These are phyloP conservation scores for Thripadectes ignobilis DNA, from an alignment of 2,797 vertebrate genomes.

Conservation along the genomic window DNA sequence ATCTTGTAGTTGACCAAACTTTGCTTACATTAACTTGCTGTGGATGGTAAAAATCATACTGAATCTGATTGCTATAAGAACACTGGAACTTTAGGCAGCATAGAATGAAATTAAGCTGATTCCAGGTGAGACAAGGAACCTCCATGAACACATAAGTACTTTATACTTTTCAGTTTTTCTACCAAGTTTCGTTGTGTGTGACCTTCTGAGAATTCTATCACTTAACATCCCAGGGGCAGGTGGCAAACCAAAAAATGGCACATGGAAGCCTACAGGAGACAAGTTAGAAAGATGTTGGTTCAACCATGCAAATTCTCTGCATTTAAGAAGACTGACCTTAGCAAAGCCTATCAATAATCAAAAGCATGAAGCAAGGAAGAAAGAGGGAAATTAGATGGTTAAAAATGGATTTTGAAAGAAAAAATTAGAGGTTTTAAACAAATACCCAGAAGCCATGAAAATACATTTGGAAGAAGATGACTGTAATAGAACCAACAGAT, in stretches of 20 bases:
- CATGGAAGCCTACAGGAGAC: neutral
- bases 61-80: neutral
- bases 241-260: neutral
- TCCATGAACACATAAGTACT: neutral
- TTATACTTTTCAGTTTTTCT: neutral
- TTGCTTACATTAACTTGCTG: neutral
- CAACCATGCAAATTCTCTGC: neutral
- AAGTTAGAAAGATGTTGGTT: neutral
- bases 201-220: neutral
- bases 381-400: neutral
- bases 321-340: neutral
- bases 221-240: neutral
- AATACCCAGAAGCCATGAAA: neutral
- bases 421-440: neutral
- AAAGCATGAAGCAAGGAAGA: neutral
- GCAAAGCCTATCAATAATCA: neutral
- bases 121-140: neutral
- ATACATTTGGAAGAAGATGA: neutral
- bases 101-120: neutral
- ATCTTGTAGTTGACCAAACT: neutral
- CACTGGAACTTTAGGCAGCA: neutral
- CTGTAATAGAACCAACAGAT: neutral
- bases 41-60: neutral
- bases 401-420: neutral
- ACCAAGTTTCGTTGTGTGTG: neutral